phyloP scores from a whole-genome alignment of 2,797 vertebrate genomes.

The Gobionotothen gibberifrons region DNA sequence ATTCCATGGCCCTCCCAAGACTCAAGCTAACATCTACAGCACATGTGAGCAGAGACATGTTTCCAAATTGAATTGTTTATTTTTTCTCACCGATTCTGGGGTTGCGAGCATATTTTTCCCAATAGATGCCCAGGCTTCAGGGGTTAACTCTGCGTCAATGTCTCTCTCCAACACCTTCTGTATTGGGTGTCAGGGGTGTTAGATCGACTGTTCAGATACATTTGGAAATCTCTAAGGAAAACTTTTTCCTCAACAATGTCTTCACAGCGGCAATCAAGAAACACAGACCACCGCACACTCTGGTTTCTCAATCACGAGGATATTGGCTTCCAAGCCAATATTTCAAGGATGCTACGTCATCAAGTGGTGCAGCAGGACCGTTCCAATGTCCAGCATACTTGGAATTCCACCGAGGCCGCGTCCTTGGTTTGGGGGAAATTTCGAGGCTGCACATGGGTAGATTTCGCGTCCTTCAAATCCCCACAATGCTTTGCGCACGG shows the following conservation, averaged over 20 bases:
- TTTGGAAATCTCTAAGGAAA: conserved; percentile 77
- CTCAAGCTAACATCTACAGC: conserved; percentile 76
- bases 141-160: conserved; percentile 87
- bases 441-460: no score
- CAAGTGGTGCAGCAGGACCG: no score
- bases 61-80: conserved; percentile 83
- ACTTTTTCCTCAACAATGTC: conserved; percentile 67
- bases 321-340: no score
- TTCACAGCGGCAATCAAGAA: conserved; percentile 71
- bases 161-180: conserved; percentile 88
- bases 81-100: conserved; percentile 88
- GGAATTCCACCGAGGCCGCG: no score
- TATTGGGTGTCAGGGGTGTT: conserved; percentile 86
- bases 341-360: no score
- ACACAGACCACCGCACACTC: conserved; percentile 80
- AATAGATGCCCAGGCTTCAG: conserved; percentile 88
- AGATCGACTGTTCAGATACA: conserved; percentile 84
- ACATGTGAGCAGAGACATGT: conserved; percentile 83
- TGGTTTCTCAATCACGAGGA: no score
- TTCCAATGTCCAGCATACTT: no score
- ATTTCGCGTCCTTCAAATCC: no score
- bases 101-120: conserved; percentile 87
- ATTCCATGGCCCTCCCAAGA: conserved; percentile 76
- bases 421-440: no score
- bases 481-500: no score